Conservation (phyloP, 2,113 vertebrate genomes). For the Catharus fuscescens region DNA sequence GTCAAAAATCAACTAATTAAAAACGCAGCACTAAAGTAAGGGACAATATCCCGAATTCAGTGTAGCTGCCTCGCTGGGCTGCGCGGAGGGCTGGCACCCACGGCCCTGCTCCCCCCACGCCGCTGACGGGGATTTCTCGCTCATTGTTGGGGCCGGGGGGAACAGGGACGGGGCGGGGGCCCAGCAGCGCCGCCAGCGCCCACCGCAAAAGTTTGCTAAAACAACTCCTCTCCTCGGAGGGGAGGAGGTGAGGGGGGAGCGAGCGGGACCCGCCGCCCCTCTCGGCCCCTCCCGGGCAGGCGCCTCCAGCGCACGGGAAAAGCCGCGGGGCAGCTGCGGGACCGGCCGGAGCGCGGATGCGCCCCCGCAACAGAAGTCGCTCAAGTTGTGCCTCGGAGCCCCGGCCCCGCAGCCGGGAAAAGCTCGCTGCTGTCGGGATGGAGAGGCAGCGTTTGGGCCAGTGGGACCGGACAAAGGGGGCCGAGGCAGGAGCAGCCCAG, state of each 20-base stretch:
- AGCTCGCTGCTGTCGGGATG: rapidly evolving
- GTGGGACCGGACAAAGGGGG: background rate
- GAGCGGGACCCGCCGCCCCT: background rate
- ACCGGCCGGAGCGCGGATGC: background rate
- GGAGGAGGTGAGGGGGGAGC: background rate
- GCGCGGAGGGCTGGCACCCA: slow-evolving; percentile 47
- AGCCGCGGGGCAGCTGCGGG: background rate
- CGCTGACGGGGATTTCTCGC: slow-evolving; percentile 7
- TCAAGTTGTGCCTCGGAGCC: background rate
- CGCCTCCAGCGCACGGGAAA: background rate
- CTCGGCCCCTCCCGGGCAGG: background rate
- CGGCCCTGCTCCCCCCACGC: background rate
- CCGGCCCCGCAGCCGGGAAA: background rate
- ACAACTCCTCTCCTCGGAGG: background rate
- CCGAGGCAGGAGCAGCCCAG: background rate
- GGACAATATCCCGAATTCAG: background rate
- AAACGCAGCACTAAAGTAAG: background rate
- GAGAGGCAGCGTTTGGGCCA: background rate
- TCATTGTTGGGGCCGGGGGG: slow-evolving; percentile 67
- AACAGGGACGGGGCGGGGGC: slow-evolving; percentile 40
- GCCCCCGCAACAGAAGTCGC: background rate
- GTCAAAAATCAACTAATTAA: background rate
- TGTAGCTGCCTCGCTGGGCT: slow-evolving; percentile 22
- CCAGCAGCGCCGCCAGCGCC: slow-evolving; percentile 43
- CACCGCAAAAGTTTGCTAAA: slow-evolving; percentile 33